Evolutionary conservation across 2,113 vertebrate species (phyloP).

Genomic region (Meriones unguiculatus): DNA sequence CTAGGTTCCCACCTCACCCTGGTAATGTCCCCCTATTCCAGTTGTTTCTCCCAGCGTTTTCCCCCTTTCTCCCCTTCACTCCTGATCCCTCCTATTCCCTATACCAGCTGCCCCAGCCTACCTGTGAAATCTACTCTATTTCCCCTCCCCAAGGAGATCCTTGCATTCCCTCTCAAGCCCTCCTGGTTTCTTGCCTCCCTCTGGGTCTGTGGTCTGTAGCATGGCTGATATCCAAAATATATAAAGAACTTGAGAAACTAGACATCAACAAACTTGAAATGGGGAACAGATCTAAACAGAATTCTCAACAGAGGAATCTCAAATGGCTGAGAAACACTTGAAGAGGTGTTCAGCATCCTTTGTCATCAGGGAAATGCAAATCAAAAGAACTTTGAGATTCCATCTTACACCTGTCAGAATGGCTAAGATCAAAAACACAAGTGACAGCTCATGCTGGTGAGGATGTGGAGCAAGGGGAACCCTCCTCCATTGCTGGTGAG

Average conservation of each 20-base stretch:
- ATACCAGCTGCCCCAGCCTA: background rate
- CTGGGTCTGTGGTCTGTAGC: background rate
- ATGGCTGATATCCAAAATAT: background rate
- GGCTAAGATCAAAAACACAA: background rate
- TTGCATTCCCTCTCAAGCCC: background rate
- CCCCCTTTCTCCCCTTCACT: too few relatives aligned
- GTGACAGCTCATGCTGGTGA: too few relatives aligned
- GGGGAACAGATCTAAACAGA: background rate
- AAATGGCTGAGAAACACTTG: background rate
- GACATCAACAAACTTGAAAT: background rate
- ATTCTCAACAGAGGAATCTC: background rate
- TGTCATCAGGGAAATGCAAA: background rate
- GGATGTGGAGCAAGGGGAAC: too few relatives aligned
- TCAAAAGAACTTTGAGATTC: background rate
- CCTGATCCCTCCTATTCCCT: background rate
- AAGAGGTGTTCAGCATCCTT: background rate
- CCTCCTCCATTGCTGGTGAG: too few relatives aligned
- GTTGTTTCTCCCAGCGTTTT: background rate
- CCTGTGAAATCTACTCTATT: background rate
- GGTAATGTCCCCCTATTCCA: background rate
- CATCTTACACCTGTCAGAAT: background rate
- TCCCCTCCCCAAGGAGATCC: background rate
- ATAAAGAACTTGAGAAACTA: background rate
- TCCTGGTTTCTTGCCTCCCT: background rate
- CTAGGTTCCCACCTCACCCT: background rate